phyloP scores from a whole-genome alignment of 2,888 invertebrate species.

The Odontothrips loti region DNA sequence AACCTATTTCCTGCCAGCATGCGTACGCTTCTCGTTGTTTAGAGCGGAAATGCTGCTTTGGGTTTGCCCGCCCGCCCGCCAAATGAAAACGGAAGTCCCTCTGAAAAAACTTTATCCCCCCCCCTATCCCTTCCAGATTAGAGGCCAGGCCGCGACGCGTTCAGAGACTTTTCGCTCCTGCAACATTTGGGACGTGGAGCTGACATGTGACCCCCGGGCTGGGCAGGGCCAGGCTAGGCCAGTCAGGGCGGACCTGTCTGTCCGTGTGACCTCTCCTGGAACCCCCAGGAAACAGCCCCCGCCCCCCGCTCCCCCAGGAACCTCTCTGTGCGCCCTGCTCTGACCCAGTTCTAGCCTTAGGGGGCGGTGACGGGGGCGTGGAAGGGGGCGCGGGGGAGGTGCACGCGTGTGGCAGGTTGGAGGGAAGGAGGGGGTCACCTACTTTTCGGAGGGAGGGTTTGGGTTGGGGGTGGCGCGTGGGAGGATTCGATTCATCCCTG shows the following conservation, averaged over 20 bases:
- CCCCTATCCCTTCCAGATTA: too few species aligned
- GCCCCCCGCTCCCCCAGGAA: too few species aligned
- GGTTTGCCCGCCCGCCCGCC: too few species aligned
- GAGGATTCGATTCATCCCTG: conserved; percentile 14
- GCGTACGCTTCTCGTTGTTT: too few species aligned
- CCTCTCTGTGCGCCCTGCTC: not conserved
- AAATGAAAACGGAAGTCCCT: too few species aligned
- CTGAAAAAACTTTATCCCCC: too few species aligned
- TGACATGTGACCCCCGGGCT: not conserved
- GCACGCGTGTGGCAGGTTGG: not conserved
- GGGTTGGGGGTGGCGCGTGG: conserved; percentile 31
- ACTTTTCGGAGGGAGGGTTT: conserved; percentile 36
- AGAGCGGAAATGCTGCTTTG: too few species aligned
- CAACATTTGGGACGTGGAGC: not conserved
- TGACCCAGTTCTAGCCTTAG: not conserved
- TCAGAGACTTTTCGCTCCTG: not conserved
- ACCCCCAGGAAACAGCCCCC: not conserved
- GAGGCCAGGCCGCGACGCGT: too few species aligned
- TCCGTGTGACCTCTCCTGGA: too few species aligned
- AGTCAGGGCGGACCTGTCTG: not conserved
- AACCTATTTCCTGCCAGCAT: too few species aligned
- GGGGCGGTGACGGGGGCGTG: not conserved
- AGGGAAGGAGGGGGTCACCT: not conserved
- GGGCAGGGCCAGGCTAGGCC: not conserved
- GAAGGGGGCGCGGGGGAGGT: not conserved